Percentiles rank a stretch among this genome's conserved stretches.
These are phyloP conservation scores for Melospiza melodia DNA, from an alignment of 2,113 vertebrate species.

Conservation along the genomic window DNA sequence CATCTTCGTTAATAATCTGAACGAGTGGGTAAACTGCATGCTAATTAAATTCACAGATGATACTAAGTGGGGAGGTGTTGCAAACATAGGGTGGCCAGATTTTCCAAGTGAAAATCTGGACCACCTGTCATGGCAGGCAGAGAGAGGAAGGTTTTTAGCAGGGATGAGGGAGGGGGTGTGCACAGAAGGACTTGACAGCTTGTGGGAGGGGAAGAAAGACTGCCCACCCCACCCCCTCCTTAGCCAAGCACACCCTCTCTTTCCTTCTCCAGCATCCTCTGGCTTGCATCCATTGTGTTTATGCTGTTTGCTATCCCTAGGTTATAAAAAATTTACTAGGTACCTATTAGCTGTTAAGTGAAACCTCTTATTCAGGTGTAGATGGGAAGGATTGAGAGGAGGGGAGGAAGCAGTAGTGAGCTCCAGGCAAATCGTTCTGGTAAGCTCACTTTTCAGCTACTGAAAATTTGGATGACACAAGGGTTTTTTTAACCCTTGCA, in stretches of 20 bases:
- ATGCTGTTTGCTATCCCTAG: not conserved
- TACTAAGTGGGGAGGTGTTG: constrained; percentile 70
- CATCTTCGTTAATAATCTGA: constrained; percentile 76
- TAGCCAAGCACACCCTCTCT: not conserved
- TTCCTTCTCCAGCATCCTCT: not conserved
- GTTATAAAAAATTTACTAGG: constrained; percentile 16
- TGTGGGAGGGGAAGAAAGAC: constrained; percentile 34
- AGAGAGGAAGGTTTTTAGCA: constrained; percentile 50
- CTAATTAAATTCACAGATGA: constrained; percentile 80
- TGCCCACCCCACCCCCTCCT: constrained; percentile 35
- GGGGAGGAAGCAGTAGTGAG: not conserved
- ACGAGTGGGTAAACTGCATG: constrained; percentile 63
- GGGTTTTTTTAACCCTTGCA: not conserved
- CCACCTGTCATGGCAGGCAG: constrained; percentile 68
- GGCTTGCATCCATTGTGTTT: constrained; percentile 1
- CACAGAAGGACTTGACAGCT: constrained; percentile 63
- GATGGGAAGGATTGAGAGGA: not conserved
- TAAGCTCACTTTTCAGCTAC: not conserved
- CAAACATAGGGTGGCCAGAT: constrained; percentile 71
- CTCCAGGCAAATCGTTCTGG: not conserved
- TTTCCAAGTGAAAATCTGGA: constrained; percentile 68
- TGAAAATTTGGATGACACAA: not conserved
- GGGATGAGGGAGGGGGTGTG: constrained; percentile 18
- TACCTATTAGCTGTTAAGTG: not conserved
- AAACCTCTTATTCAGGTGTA: not conserved